Percentiles rank a stretch among this genome's conserved stretches.
phyloP scores from a whole-genome alignment of 2,888 invertebrate species.

The Aporophyla nigra region DNA sequence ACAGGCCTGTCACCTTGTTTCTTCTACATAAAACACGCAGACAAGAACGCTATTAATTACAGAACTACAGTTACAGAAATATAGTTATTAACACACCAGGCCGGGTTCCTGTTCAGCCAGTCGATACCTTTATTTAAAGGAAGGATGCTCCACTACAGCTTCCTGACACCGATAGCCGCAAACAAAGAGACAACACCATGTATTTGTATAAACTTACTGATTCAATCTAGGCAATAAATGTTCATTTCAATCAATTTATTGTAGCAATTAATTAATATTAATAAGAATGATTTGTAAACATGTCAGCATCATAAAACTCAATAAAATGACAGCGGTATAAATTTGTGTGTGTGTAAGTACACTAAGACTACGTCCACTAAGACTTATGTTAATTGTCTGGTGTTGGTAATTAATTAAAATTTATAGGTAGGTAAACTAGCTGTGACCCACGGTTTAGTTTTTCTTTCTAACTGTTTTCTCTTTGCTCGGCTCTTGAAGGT shows the following conservation, averaged over 20 bases:
- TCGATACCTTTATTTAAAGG: conserved; percentile 32
- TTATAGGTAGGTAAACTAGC: neutral
- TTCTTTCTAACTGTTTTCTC: no score
- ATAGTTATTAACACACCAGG: conserved; percentile 29
- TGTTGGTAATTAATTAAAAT: neutral
- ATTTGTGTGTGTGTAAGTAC: conserved; percentile 15
- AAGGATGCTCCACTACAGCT: conserved; percentile 15
- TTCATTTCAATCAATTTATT: conserved; percentile 20
- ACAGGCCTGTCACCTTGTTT: no score
- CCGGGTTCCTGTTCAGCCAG: conserved; percentile 10
- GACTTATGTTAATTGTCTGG: neutral
- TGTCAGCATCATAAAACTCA: conserved; percentile 36
- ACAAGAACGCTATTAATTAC: conserved; percentile 20
- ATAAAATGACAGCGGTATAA: conserved; percentile 30
- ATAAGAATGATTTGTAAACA: conserved; percentile 27
- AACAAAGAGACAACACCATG: conserved; percentile 13
- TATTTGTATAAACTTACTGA: conserved; percentile 17
- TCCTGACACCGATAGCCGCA: neutral
- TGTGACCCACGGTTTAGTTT: no score
- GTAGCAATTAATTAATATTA: conserved; percentile 21
- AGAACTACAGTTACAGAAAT: no score
- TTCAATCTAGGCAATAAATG: conserved; percentile 15
- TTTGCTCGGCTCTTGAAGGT: no score
- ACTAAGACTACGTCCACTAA: no score
- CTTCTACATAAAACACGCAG: conserved; percentile 7